Conservation (phyloP, 2,113 vertebrate genomes). For the Ceyx melanurus region DNA sequence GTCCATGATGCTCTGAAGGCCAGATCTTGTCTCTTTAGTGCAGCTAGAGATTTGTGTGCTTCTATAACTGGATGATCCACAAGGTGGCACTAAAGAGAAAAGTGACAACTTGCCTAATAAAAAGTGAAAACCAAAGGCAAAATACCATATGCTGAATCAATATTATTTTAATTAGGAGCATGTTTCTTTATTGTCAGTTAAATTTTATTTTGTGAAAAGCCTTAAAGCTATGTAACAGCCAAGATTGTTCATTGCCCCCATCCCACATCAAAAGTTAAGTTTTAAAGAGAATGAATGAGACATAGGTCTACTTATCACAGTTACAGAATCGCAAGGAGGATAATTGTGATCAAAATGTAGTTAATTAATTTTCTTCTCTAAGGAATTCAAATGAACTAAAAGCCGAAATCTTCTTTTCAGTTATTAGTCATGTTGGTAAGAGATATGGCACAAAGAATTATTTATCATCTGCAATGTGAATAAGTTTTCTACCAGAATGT, state of each 20-base stretch:
- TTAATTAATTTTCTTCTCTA: conserved; percentile 38
- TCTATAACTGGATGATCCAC: conserved; percentile 72
- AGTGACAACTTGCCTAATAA: conserved; percentile 68
- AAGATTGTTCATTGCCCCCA: conserved; percentile 14
- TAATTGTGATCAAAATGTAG: conserved; percentile 21
- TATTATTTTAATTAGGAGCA: conserved; percentile 63
- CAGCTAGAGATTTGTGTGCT: neutral
- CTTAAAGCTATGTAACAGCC: conserved; percentile 25
- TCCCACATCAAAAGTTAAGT: conserved; percentile 35
- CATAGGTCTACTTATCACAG: neutral
- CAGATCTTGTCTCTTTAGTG: neutral
- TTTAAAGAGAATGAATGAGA: conserved; percentile 9
- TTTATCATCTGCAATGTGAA: neutral
- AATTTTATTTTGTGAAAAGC: conserved; percentile 52
- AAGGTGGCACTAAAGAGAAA: conserved; percentile 84
- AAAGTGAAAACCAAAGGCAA: conserved; percentile 65
- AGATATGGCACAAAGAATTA: neutral
- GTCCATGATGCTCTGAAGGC: neutral
- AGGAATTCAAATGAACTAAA: conserved; percentile 35
- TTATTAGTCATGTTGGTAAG: conserved; percentile 1
- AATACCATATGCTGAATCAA: conserved; percentile 64
- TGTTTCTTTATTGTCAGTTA: conserved; percentile 40
- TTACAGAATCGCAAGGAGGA: neutral
- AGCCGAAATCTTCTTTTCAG: neutral
- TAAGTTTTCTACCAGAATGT: neutral